These are phyloP conservation scores for Nycticorax nycticorax DNA, from an alignment of 2,113 vertebrate genomes.

Conservation along the genomic window DNA sequence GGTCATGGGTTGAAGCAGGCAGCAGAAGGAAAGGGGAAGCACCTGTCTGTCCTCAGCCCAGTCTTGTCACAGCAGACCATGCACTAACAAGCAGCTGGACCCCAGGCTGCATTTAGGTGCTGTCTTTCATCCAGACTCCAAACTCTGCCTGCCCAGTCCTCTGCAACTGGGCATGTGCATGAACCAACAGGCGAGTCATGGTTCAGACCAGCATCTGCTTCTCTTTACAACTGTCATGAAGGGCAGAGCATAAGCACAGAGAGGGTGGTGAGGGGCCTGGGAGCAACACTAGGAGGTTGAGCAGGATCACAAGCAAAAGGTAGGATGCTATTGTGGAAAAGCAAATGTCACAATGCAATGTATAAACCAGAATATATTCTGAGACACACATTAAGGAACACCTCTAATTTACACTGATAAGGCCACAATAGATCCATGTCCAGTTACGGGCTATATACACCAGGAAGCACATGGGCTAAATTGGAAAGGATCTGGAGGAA, in stretches of 20 bases:
- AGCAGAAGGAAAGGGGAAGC: background rate
- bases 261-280: rapidly evolving
- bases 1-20: background rate
- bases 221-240: background rate
- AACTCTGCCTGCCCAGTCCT: background rate
- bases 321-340: background rate
- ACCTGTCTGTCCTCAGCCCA: background rate
- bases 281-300: background rate
- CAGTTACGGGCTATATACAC: background rate
- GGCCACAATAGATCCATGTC: background rate
- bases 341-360: background rate
- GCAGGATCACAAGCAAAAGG: background rate
- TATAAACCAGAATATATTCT: background rate
- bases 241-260: background rate
- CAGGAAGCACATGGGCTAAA: background rate
- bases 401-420: background rate
- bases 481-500: background rate
- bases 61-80: background rate
- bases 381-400: background rate
- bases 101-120: background rate
- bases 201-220: background rate
- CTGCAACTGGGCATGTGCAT: background rate
- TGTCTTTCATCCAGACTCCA: background rate
- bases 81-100: background rate
- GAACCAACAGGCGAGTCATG: rapidly evolving